Base-by-base conservation (phyloP, 2,113 vertebrate genomes). In the Periophthalmus modestus region DNA sequence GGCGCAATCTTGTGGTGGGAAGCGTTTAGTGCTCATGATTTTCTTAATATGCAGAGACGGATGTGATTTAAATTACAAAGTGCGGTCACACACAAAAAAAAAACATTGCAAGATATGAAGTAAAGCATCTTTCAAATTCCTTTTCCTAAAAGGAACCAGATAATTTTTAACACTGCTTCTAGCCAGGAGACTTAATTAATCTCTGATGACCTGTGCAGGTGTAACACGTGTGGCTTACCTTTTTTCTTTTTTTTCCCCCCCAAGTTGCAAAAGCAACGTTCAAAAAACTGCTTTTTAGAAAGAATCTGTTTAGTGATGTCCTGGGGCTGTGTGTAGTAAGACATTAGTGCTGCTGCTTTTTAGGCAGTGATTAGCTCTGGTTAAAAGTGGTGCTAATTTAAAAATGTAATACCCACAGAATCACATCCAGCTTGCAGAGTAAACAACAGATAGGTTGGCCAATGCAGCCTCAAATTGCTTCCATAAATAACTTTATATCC, bases 391-490 rank as follows among this genome's bases (percentile, higher is more conserved):
- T 59, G 68, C 68, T 77, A 57, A 82, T 91, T 84, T 73, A 69
- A 71, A 88, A 78, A 81, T 57, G 34, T 66, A 67, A 73, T 85
- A 65, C 63, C 63, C 69, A 52, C 68, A 80, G 33, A 75, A 79
- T 75, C 54, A 59, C 73, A 78, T 74, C 46, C 66, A 84, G 80
- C 81, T 75, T 74, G 68, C 73, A 73, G 75, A 82, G 61, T 71
- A 84, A 85, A 88, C 81, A 79, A 72, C 71, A 82, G 72, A 80
- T 85, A 87, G 83, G 4, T 82, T 72, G 65, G 73, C 76, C 78
- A 68, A 84, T 73, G 52, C 16, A 10, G 73, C 80, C 74, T 33
- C 57, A 62, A 76, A 85, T 81, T 82, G 52, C 77, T 81, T 84
- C 80, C 71, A 62, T 76, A 57, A 79, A 78, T 52, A 12, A 59